Evolutionary conservation across 2,888 invertebrate genomes (phyloP).

Genomic region (Mystacides longicornis): DNA sequence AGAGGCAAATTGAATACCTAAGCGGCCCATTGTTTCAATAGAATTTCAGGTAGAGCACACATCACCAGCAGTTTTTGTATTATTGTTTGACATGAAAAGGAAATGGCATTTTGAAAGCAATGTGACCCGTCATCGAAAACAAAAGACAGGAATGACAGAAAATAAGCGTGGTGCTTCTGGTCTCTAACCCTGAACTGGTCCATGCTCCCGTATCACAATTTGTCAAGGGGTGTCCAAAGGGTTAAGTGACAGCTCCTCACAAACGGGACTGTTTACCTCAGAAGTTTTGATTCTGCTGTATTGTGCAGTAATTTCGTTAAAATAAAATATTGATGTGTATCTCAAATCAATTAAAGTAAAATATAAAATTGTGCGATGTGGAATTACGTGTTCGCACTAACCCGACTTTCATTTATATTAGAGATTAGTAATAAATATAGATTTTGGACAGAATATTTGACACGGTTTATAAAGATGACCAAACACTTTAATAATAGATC

Average conservation of each 20-base stretch:
- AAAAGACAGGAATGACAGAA: slow-evolving; percentile 6
- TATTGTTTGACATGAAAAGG: slow-evolving; percentile 4
- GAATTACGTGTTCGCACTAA: too few species aligned
- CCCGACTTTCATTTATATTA: too few species aligned
- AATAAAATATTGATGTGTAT: too few species aligned
- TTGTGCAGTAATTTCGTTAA: too few species aligned
- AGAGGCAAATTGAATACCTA: too few species aligned
- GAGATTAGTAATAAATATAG: too few species aligned
- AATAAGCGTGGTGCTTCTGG: slow-evolving; percentile 1
- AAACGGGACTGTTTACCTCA: not conserved
- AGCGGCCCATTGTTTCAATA: not conserved
- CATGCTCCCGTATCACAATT: slow-evolving; percentile 14
- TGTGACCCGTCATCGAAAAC: slow-evolving; percentile 12
- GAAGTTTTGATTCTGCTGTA: not conserved
- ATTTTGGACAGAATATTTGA: too few species aligned
- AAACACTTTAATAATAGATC: too few species aligned
- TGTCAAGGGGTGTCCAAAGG: slow-evolving; percentile 17
- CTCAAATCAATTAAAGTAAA: too few species aligned
- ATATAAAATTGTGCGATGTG: too few species aligned
- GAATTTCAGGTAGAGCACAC: not conserved
- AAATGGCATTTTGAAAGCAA: slow-evolving; percentile 7
- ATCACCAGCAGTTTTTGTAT: too few species aligned
- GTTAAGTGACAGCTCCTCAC: slow-evolving; percentile 17
- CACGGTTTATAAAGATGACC: too few species aligned
- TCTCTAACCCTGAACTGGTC: slow-evolving; percentile 1